Percentiles rank a stretch among this genome's conserved stretches.
phyloP scores from a whole-genome alignment of 2,797 vertebrate genomes.

The Darevskia nairensis region DNA sequence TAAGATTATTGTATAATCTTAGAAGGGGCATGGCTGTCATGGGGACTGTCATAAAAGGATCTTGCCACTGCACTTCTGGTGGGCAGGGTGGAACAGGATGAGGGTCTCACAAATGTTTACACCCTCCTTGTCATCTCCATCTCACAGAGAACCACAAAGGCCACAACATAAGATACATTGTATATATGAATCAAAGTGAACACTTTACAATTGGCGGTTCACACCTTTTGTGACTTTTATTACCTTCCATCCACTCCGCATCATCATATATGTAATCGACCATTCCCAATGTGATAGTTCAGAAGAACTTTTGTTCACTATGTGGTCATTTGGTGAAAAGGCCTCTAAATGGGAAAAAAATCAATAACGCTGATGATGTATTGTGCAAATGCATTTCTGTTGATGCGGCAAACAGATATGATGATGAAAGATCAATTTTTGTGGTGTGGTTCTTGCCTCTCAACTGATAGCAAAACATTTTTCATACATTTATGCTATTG shows the following conservation, averaged over 20 bases:
- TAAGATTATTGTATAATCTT: no score
- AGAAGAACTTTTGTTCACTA: conserved; percentile 68
- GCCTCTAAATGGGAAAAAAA: conserved; percentile 67
- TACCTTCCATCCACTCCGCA: conserved; percentile 61
- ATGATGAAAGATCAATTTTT: conserved; percentile 67
- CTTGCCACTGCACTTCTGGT: no score
- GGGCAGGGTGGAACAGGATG: not conserved
- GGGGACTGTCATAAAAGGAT: no score
- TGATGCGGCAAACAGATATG: conserved; percentile 66
- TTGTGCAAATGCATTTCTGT: conserved; percentile 64
- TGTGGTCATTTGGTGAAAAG: conserved; percentile 63
- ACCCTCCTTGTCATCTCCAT: conserved; percentile 41
- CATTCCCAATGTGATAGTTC: conserved; percentile 56
- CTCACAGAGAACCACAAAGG: conserved; percentile 67
- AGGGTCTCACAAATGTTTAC: not conserved
- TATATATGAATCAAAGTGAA: conserved; percentile 64
- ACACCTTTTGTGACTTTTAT: conserved; percentile 64
- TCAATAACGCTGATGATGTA: conserved; percentile 47
- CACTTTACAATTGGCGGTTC: conserved; percentile 62
- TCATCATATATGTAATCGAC: conserved; percentile 65
- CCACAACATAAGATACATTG: conserved; percentile 66
- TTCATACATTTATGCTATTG: conserved; percentile 52
- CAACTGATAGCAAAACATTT: conserved; percentile 60
- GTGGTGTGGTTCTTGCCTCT: conserved; percentile 62
- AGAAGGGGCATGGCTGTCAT: no score